phyloP scores from a whole-genome alignment of 2,113 vertebrate genomes.

The Oncorhynchus masou region DNA sequence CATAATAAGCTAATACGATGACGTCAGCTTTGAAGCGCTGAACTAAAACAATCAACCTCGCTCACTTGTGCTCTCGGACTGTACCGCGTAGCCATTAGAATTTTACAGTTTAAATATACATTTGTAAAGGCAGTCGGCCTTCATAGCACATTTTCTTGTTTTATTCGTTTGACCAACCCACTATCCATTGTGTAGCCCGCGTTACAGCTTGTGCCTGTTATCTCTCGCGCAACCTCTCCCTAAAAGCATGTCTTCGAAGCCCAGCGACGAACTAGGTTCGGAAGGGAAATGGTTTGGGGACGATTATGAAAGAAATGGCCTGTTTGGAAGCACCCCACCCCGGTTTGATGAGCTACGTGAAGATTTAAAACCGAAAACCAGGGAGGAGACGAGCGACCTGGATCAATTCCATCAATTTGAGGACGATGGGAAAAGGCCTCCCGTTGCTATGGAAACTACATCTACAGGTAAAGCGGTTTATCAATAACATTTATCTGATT shows the following conservation, averaged over 20 bases:
- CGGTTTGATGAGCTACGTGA: constrained; percentile 52
- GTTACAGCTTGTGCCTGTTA: background rate
- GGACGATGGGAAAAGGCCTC: constrained; percentile 76
- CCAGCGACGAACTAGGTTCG: constrained; percentile 69
- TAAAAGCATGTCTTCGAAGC: constrained; percentile 74
- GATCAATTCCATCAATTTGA: constrained; percentile 67
- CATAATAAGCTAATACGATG: constrained; percentile 68
- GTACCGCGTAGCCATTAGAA: constrained; percentile 49
- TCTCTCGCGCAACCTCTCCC: constrained; percentile 38
- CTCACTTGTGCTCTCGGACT: constrained; percentile 61
- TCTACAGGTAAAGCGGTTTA: constrained; percentile 87
- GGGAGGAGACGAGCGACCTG: constrained; percentile 62
- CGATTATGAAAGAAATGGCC: constrained; percentile 68
- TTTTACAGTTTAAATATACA: constrained; percentile 12
- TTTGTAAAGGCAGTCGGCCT: background rate
- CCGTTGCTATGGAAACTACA: constrained; percentile 92
- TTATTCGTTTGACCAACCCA: background rate
- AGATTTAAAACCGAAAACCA: constrained; percentile 54
- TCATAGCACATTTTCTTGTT: background rate
- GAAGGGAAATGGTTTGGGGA: constrained; percentile 69
- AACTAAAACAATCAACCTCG: constrained; percentile 83
- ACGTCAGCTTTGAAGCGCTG: constrained; percentile 76
- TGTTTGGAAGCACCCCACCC: constrained; percentile 62
- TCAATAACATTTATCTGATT: background rate
- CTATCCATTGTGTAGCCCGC: background rate